Evolutionary conservation across 1,140 invertebrate genomes (phyloP).

Genomic region (Ceratosolen solmsi): DNA sequence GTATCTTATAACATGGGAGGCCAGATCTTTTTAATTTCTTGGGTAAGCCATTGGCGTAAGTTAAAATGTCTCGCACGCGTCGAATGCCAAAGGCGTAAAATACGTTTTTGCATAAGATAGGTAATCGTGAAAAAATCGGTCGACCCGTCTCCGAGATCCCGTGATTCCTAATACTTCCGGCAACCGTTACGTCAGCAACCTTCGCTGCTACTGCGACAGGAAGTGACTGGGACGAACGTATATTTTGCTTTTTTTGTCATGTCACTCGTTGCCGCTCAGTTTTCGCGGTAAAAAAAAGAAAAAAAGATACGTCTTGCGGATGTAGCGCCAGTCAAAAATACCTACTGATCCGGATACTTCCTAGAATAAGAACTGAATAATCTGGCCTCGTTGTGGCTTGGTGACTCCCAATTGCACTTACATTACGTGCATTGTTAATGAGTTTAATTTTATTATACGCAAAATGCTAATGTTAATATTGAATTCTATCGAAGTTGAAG

Average conservation of each 20-base stretch:
- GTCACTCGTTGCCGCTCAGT: too few relatives aligned
- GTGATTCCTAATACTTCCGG: constrained; percentile 10
- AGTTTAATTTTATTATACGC: background rate
- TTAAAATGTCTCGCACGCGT: too few relatives aligned
- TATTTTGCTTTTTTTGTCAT: too few relatives aligned
- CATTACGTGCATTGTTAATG: background rate
- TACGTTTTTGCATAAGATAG: background rate
- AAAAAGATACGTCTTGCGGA: background rate
- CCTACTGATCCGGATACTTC: too few relatives aligned
- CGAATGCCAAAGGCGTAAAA: background rate
- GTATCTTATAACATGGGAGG: too few relatives aligned
- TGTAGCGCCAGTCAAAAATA: background rate
- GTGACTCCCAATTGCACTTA: too few relatives aligned
- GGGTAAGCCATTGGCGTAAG: too few relatives aligned
- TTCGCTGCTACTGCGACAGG: background rate
- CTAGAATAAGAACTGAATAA: too few relatives aligned
- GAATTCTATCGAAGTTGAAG: background rate
- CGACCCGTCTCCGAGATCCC: background rate
- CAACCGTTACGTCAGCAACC: background rate
- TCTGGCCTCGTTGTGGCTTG: too few relatives aligned
- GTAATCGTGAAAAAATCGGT: background rate
- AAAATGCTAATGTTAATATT: background rate
- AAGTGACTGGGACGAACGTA: too few relatives aligned
- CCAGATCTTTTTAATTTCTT: too few relatives aligned
- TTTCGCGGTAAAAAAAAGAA: background rate